Evolutionary conservation across 1,140 invertebrate species (phyloP), one percentile per base, ranked within the genome.

Genomic region (Drosophila persimilis): DNA sequence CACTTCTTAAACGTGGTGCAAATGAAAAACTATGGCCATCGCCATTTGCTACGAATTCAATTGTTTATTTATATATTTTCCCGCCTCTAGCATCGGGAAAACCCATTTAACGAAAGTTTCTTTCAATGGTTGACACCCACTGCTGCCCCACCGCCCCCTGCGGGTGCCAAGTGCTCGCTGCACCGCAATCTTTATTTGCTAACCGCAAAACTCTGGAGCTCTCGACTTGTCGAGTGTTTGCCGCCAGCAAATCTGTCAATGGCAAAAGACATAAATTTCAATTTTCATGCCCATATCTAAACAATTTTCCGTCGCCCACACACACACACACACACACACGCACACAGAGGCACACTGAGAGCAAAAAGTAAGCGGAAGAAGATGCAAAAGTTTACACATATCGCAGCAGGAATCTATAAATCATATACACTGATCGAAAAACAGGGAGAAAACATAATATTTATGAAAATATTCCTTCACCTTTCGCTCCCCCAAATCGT

Each of bases 241-340:
- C 64, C 65, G 47, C 50, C 50, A 86, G 77, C 73, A 80, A 39
- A 73, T 86, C 77, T 80, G 80, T 85, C 67, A 77, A 48, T 76
- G 46, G 63, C 77, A 84, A 85, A 35, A 58, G 60, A 86, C 81
- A 85, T 85, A 86, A 85, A 85, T 85, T 86, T 85, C 81, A 86
- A 85, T 85, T 85, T 86, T 77, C 81, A 65, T 86, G 81, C 78
- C 81, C 81, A 77, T 86, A 80, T 77, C 83, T 80, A 86, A 84
- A 81, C 81, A 85, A 86, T 86, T 85, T 86, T 54, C 73, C 73
- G 62, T 69, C 77, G 73, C 43, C 70, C 59, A 60, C 60, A 75
- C 58, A 43, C 59, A 35, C 52, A 17, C 65, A 2, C 63, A 52
- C 44, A 17, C 20, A 52, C 44, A 17, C 20, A 39, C n/a, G 20